Base-by-base conservation (phyloP, 1,140 invertebrate genomes). In the Holotrichia oblita region DNA sequence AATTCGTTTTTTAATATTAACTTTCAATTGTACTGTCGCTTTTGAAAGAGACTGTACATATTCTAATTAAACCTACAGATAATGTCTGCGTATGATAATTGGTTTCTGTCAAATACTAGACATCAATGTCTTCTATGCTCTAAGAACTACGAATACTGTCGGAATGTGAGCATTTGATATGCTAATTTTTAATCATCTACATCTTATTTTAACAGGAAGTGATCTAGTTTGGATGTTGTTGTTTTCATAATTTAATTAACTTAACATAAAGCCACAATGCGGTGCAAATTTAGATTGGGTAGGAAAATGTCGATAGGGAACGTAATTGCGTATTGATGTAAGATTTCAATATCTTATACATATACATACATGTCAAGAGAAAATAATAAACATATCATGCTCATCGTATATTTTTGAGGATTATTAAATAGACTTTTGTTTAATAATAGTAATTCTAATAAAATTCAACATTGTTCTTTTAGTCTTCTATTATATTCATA, bases 1-100 rank as follows among this genome's bases (percentile, higher is more conserved):
- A 2, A 34, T 34, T 34, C 4, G 2, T 34, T 34, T 34, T 4
- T 34, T 34, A 34, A 34, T 34, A 34, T 34, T 34, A 34, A 4
- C 27, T 34, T 34, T 34, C 4, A 34, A 4, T 34, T 34, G 27
- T 34, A 34, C 2, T 34, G 4, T 34, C 27, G 4, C 4, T 34
- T 55, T 34, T 34, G 27, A 34, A n/a, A n/a, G 27, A 34, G 27
- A 34, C 27, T 34, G 4, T 34, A 34, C 27, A 34, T 34, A 4
- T 34, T 34, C 27, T 34, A 34, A 34, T 34, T 34, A 34, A 34
- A 34, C 27, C 27, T 2, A 9, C 10, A 14, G 10, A 48, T 48
- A 48, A 48, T n/a, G 44, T 48, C n/a, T 48, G n/a, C 44, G 44
- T 48, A 48, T 48, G 44, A n/a, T 48, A 48, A 48, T 48, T n/a